Evolutionary conservation across 53 echinoderm and acorn worm genomes (phyloP).

Genomic region (Crossaster papposus): DNA sequence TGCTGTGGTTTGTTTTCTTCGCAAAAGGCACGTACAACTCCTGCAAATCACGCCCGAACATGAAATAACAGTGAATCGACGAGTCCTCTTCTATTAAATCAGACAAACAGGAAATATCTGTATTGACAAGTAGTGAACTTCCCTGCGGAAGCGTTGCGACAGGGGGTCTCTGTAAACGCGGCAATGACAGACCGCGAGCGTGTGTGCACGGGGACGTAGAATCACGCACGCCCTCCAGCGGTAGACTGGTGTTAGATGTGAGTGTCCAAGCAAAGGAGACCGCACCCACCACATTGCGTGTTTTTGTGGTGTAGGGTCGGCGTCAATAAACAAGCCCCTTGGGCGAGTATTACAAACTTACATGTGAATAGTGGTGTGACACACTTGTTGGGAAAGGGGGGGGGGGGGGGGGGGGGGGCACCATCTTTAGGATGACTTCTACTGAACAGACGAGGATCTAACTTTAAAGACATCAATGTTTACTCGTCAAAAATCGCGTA

Average conservation of each 20-base stretch:
- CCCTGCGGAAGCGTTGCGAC: neutral
- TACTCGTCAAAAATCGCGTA: too few species aligned
- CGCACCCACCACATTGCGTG: conserved; percentile 33
- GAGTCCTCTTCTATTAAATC: conserved; percentile 36
- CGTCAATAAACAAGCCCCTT: conserved; percentile 26
- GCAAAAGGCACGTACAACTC: conserved; percentile 19
- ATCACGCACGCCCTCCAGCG: conserved; percentile 63
- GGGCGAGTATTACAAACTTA: conserved; percentile 23
- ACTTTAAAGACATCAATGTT: too few species aligned
- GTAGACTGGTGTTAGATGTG: conserved; percentile 36
- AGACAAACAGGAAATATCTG: conserved; percentile 1
- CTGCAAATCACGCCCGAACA: conserved; percentile 17
- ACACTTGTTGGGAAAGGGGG: neutral
- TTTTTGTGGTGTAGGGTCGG: conserved; percentile 11
- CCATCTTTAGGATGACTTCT: neutral
- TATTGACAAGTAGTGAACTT: conserved; percentile 23
- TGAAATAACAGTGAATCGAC: conserved; percentile 19
- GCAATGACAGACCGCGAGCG: conserved; percentile 34
- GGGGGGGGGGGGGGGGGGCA: too few species aligned
- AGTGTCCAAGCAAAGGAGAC: conserved; percentile 25
- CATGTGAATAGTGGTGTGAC: too few species aligned
- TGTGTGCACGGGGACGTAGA: conserved; percentile 18
- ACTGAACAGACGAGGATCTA: neutral
- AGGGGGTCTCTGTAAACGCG: neutral
- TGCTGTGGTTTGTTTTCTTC: neutral